These are phyloP conservation scores for Trichacis sp. DNA, from an alignment of 2,888 invertebrate genomes.

Conservation along the genomic window DNA sequence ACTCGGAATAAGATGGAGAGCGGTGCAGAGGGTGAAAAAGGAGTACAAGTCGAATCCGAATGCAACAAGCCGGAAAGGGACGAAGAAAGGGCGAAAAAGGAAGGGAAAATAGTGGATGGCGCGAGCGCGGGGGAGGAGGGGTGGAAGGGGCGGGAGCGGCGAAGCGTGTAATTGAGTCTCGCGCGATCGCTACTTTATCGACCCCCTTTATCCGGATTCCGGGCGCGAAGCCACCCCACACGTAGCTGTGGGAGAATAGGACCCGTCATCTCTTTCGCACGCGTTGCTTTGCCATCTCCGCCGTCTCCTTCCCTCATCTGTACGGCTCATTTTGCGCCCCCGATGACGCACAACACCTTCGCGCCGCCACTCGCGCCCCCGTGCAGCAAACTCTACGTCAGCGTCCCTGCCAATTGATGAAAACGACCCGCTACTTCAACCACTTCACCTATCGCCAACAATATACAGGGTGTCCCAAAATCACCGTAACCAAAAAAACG, in stretches of 20 bases:
- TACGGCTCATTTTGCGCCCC: slow-evolving; percentile 24
- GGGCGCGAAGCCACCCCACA: slow-evolving; percentile 30
- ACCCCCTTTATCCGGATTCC: slow-evolving; percentile 57
- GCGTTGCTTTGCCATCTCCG: too few relatives aligned
- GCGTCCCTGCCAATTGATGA: slow-evolving; percentile 58
- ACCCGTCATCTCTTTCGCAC: slow-evolving; percentile 31
- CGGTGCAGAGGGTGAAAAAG: slow-evolving; percentile 35
- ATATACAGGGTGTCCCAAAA: too few relatives aligned
- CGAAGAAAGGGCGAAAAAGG: slow-evolving; percentile 16
- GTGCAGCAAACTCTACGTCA: slow-evolving; percentile 47
- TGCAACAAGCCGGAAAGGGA: slow-evolving; percentile 16
- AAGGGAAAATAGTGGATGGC: slow-evolving; percentile 24
- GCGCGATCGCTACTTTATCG: slow-evolving; percentile 69
- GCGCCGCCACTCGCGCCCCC: slow-evolving; percentile 35
- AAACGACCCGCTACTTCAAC: slow-evolving; percentile 49
- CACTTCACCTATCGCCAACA: slow-evolving; percentile 16
- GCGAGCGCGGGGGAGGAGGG: neutral
- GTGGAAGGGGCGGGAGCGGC: slow-evolving; percentile 51
- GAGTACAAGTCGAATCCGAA: slow-evolving; percentile 9
- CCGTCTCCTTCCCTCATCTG: slow-evolving; percentile 2
- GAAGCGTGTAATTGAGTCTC: slow-evolving; percentile 69
- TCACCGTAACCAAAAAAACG: too few relatives aligned
- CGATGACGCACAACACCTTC: slow-evolving; percentile 46
- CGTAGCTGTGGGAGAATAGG: too few relatives aligned
- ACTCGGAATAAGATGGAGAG: slow-evolving; percentile 26